A percentile compares a stretch with the other conserved stretches of the same genome.
Evolutionary conservation across 1,140 invertebrate genomes (phyloP).

Genomic region (Drosophila sulfurigaster): DNA sequence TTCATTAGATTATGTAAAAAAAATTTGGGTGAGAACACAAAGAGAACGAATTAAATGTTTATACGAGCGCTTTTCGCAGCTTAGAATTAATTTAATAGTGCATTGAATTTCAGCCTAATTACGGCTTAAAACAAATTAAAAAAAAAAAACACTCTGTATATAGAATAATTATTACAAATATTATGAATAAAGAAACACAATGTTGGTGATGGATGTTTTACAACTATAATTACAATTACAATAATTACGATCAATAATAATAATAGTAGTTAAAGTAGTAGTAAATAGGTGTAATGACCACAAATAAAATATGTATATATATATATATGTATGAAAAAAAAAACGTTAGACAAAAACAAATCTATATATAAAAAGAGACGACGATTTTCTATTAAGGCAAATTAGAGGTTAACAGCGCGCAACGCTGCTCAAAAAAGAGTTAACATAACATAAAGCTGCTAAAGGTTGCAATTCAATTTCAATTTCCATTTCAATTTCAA

Average conservation of each 20-base stretch:
- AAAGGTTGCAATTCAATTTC: constrained; percentile 36
- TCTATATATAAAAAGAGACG: constrained; percentile 40
- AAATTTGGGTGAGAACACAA: background rate
- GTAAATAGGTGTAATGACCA: constrained; percentile 11
- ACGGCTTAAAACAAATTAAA: constrained; percentile 23
- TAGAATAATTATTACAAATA: constrained; percentile 18
- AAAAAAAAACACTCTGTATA: background rate
- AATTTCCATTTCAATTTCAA: constrained; percentile 7
- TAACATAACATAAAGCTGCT: constrained; percentile 76
- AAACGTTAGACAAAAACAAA: constrained; percentile 36
- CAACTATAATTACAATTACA: constrained; percentile 19
- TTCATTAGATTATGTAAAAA: background rate
- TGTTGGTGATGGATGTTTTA: constrained; percentile 36
- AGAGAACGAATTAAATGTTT: constrained; percentile 5
- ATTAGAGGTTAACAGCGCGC: constrained; percentile 63
- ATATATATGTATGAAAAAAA: background rate
- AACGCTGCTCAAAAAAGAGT: constrained; percentile 35
- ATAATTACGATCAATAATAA: constrained; percentile 7
- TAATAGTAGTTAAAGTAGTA: constrained; percentile 27
- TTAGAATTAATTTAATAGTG: constrained; percentile 49
- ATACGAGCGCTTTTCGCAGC: background rate
- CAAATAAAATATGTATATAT: too few relatives aligned
- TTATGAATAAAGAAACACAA: constrained; percentile 41
- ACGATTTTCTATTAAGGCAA: constrained; percentile 77
- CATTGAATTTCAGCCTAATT: constrained; percentile 9